A percentile compares a stretch with the other conserved stretches of the same genome.
These are phyloP conservation scores for Cerceris ruficornis DNA, from an alignment of 2,888 invertebrate genomes.

Conservation along the genomic window DNA sequence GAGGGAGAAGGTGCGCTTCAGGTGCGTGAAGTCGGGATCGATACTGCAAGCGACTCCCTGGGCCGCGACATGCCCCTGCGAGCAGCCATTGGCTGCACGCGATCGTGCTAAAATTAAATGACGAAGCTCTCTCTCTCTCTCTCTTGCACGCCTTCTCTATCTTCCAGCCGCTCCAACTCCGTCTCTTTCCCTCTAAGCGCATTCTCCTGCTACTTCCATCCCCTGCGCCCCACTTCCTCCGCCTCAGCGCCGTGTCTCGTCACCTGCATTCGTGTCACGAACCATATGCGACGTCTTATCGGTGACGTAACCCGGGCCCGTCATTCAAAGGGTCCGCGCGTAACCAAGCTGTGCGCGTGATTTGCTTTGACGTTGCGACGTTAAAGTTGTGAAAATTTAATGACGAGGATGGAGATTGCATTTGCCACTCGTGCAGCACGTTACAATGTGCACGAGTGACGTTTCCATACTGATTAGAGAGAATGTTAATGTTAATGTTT, in stretches of 20 bases:
- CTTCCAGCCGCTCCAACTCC: not conserved
- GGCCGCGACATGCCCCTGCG: conserved; percentile 63
- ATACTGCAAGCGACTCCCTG: conserved; percentile 71
- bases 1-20: conserved; percentile 54
- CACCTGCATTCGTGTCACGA: conserved; percentile 22
- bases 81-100: conserved; percentile 66
- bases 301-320: conserved; percentile 25
- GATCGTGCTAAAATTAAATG: conserved; percentile 71
- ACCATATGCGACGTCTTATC: conserved; percentile 31
- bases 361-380: not conserved
- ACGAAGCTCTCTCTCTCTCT: conserved; percentile 34
- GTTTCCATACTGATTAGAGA: too few species aligned
- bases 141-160: not conserved
- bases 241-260: conserved; percentile 6
- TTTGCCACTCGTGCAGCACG: too few species aligned
- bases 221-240: too few species aligned
- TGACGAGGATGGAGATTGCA: too few species aligned
- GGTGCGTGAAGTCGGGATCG: conserved; percentile 71
- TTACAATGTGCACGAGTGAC: too few species aligned
- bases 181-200: not conserved
- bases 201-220: not conserved
- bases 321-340: conserved; percentile 1
- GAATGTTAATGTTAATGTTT: too few species aligned
- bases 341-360: conserved; percentile 20
- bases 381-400: not conserved